Evolutionary conservation across 2,888 invertebrate genomes (phyloP), one percentile per base, ranked within the genome.

Genomic region (Pterobdella sp.): DNA sequence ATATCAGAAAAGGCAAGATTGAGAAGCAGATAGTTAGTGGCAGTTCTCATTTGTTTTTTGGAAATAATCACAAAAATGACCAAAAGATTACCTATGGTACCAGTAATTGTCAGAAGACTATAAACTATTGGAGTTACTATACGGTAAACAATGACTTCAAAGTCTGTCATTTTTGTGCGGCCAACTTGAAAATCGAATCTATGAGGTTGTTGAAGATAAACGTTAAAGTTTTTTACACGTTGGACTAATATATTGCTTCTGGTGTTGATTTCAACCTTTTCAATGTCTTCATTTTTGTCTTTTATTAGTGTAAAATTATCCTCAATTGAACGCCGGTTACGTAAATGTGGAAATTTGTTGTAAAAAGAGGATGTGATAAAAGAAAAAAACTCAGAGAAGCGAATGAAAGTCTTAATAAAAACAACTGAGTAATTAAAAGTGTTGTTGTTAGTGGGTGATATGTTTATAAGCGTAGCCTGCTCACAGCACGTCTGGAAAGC

Each of bases 1-100:
- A 93, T 85, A 83, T 93, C 93, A 68, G 93, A 91, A 42, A 92
- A 87, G 4, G 92, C 92, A 76, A 93, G 84, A 83, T 93, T 92
- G 76, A 93, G 90, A 79, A 93, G 93, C 35, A 93, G 87, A 56
- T 92, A 87, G 83, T 93, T 93, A 70, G 93, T 93, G n/a, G 92
- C 92, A 0, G 77, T 77, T 79, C 92, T 87, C 93, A 93, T 93
- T 31, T 74, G 70, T 18, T 49, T 52, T 36, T 65, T 71, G 10
- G 74, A 71, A 0, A 70, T 32, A 65, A 73, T 64, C 32, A 73
- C 73, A 31, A 69, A 73, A 36, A 73, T 37, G 35, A 73, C 73
- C 22, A 73, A 49, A 3, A 73, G 29, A 49, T 73, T 73, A 29
- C 73, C 73, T 1, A 69, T 60, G 34, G 68, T 56, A 0, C 73